A percentile compares a stretch with the other conserved stretches of the same genome.
These are phyloP conservation scores for Cantharis flavilabris DNA, from an alignment of 2,888 invertebrate species.

Conservation along the genomic window DNA sequence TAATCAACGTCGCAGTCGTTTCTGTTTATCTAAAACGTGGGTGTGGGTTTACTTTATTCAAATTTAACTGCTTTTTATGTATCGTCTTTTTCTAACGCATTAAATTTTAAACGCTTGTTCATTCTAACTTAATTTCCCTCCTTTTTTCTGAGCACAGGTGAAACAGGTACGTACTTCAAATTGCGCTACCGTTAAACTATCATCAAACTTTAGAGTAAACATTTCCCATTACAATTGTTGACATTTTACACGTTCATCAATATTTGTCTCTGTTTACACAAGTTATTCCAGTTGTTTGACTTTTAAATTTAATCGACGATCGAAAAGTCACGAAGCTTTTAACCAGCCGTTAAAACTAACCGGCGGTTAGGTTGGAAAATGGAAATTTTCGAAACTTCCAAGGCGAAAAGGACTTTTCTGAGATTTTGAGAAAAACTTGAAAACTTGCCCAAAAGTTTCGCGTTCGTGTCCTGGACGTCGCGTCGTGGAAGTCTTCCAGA, in stretches of 20 bases:
- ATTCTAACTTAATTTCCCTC: conserved; percentile 9
- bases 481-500: neutral
- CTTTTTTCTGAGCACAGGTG: conserved; percentile 24
- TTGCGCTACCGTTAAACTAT: neutral
- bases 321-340: too few species aligned
- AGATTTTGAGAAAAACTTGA: too few species aligned
- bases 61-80: neutral
- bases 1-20: neutral
- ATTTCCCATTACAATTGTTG: neutral
- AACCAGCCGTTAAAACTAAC: too few species aligned
- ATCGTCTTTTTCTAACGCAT: conserved; percentile 10
- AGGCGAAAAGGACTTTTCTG: too few species aligned
- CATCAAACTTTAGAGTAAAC: neutral
- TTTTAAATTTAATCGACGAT: neutral
- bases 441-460: neutral
- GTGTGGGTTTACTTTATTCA: conserved; percentile 6
- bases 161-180: conserved; percentile 18
- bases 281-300: neutral
- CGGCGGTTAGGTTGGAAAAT: too few species aligned
- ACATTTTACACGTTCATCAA: neutral
- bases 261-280: neutral
- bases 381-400: too few species aligned
- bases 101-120: conserved; percentile 6
- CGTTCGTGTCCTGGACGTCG: neutral
- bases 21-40: conserved; percentile 11